Base-by-base conservation (phyloP, 2,888 invertebrate species). In the Phalangium opilio region DNA sequence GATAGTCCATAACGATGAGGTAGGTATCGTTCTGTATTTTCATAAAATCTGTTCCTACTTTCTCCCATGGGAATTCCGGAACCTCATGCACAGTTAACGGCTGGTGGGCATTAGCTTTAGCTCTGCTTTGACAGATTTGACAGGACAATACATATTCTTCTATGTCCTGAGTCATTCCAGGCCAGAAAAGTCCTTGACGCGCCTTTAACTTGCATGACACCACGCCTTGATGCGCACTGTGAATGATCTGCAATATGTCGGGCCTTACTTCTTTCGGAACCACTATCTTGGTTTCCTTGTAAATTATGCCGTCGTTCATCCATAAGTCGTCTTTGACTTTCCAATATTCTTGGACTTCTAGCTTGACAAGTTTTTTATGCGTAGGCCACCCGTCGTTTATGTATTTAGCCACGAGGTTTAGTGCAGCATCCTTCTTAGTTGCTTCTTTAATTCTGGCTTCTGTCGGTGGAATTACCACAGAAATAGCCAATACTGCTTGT, bases 1-100 rank as follows among this genome's bases (percentile, higher is more conserved):
- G 42, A 18, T 47, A 47, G 32, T 47, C 47, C 12, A 42, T 36
- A 4, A 47, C n/a, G 18, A 47, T 18, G 10, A 45, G n/a, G 17
- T 45, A 45, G 3, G 32, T 45, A 7, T 19, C 18, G 34, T 18
- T 34, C 2, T 15, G 2, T 4, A 43, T 11, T 10, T 33, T 10
- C 15, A 43, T 14, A 32, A 43, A 32, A 34, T 43, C 17, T 10
- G 33, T 17, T 21, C 17, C 43, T 1, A 43, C 42, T 17, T 33
- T 43, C 32, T 43, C 17, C 18, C 43, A 43, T 34, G 43, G 43
- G 7, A 12, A 33, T 3, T 27, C 33, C 2, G 32, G 34, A 7
- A 33, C 4, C 5, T 41, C 3, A 41, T 41, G 21, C 14, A 41
- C 45, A 5, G 40, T n/a, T 3, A 45, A 35, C 12, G 39, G 45